phyloP scores from a whole-genome alignment of 2,113 vertebrate species.

The Trogon melanurus region DNA sequence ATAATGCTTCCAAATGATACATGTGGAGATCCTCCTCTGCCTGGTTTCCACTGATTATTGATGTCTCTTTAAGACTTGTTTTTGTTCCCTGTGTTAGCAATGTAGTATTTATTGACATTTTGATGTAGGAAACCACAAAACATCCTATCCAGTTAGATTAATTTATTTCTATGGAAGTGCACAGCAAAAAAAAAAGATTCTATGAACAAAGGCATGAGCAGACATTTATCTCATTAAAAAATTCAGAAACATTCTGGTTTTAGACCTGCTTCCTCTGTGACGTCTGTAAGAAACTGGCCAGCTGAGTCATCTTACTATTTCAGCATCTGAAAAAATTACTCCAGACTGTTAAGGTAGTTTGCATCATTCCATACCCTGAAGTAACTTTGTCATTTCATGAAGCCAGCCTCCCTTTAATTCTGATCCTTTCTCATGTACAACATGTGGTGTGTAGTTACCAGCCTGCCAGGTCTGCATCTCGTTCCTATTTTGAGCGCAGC shows the following conservation, averaged over 20 bases:
- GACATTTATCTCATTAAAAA: slow-evolving; percentile 35
- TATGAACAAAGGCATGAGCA: neutral
- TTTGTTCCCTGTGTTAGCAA: slow-evolving; percentile 65
- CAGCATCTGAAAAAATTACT: neutral
- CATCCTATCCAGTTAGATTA: slow-evolving; percentile 54
- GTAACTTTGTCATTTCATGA: neutral
- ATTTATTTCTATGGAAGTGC: slow-evolving; percentile 46
- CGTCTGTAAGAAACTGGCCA: slow-evolving; percentile 3
- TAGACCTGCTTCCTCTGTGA: slow-evolving; percentile 34
- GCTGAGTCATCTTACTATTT: slow-evolving; percentile 25
- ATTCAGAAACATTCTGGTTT: slow-evolving; percentile 32
- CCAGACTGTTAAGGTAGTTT: neutral
- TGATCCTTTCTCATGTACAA: neutral
- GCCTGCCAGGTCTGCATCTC: neutral
- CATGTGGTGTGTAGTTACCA: neutral
- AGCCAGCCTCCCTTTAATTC: neutral
- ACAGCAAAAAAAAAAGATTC: slow-evolving; percentile 9
- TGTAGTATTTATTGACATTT: slow-evolving; percentile 68
- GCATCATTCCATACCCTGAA: neutral
- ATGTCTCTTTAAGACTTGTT: slow-evolving; percentile 65
- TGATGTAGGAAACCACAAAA: slow-evolving; percentile 59
- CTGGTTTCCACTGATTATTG: slow-evolving; percentile 62
- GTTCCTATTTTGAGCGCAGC: neutral
- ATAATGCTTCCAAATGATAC: slow-evolving; percentile 64
- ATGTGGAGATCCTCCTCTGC: slow-evolving; percentile 56